Percentiles rank a stretch among this genome's conserved stretches.
Evolutionary conservation across 1,140 invertebrate genomes (phyloP).

Genomic region (Drosophila nikananu): DNA sequence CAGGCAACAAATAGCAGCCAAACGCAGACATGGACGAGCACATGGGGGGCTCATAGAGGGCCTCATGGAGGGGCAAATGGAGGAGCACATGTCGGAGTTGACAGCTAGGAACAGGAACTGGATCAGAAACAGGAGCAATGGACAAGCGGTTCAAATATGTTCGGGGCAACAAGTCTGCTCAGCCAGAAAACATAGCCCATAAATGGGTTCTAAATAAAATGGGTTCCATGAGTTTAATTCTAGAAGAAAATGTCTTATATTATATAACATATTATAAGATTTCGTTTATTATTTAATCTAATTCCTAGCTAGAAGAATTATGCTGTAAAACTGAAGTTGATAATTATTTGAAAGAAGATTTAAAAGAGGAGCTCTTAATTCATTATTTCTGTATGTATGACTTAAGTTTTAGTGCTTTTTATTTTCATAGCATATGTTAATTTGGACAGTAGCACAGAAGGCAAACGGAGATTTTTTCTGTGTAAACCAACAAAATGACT

Average conservation of each 20-base stretch:
- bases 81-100: conserved; percentile 65
- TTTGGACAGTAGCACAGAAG: background rate
- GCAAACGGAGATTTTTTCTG: background rate
- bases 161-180: conserved; percentile 33
- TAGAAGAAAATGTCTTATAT: background rate
- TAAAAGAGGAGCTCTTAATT: background rate
- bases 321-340: background rate
- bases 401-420: background rate
- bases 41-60: conserved; percentile 16
- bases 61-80: background rate
- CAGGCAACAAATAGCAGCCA: conserved; percentile 43
- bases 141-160: conserved; percentile 64
- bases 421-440: background rate
- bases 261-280: too few species aligned
- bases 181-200: background rate
- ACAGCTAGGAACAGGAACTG: conserved; percentile 42
- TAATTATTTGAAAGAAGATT: background rate
- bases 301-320: background rate
- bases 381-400: background rate
- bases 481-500: conserved; percentile 32
- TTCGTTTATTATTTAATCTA: background rate
- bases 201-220: too few species aligned
- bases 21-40: conserved; percentile 45
- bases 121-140: conserved; percentile 25
- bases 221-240: background rate